These are phyloP conservation scores for Butorides virescens DNA, from an alignment of 2,113 vertebrate genomes.

Conservation along the genomic window DNA sequence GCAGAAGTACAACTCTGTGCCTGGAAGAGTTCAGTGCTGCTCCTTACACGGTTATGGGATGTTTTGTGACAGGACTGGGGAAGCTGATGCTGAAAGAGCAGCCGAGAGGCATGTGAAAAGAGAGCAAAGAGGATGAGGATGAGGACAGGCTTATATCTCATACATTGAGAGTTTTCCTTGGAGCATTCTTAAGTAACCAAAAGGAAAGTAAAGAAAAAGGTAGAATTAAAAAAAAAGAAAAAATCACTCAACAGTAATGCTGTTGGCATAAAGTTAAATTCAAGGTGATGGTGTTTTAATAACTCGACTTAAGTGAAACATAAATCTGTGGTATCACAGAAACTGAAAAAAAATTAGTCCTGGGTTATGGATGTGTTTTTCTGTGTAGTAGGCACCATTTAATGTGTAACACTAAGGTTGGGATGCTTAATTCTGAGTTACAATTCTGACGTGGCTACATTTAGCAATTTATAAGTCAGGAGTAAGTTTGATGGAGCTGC, in stretches of 20 bases:
- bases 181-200: background rate
- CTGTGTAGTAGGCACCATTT: background rate
- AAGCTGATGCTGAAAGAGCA: background rate
- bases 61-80: background rate
- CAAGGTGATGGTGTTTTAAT: background rate
- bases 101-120: background rate
- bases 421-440: background rate
- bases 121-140: too few species aligned
- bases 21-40: accelerated
- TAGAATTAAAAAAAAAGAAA: background rate
- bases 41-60: accelerated
- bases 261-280: background rate
- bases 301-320: background rate
- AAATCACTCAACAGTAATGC: accelerated
- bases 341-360: background rate
- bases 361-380: background rate
- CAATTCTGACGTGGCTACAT: background rate
- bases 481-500: background rate
- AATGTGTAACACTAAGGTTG: background rate
- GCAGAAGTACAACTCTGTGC: accelerated
- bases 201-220: background rate
- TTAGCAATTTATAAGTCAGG: background rate
- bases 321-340: background rate
- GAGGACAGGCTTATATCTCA: accelerated
- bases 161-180: accelerated